Base-by-base conservation (phyloP, 1,140 invertebrate species). In the Zophobas morio region DNA sequence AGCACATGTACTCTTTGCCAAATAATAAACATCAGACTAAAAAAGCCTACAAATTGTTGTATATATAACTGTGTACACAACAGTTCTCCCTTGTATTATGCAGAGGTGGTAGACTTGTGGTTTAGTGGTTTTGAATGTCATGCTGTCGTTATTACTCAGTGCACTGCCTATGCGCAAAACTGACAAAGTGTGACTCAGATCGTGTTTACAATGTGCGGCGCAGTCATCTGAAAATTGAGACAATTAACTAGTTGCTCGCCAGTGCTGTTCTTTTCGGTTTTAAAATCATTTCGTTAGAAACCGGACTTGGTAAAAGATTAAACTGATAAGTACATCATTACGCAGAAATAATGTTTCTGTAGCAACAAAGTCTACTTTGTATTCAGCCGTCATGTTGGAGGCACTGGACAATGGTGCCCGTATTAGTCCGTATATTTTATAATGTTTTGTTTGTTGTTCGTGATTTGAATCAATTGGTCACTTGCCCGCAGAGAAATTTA, bases 381-480 rank as follows among this genome's bases (percentile, higher is more conserved):
- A 66, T 66, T 40, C 60, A 66, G 39, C 20, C 37, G 35, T 33
- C 60, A 40, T 1, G 3, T 6, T 39, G 37, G 8, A 42, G 60
- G 33, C 60, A 33, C 0, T 56, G 54, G 71, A 73, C 71, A 73
- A 73, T 73, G 71, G 49, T 73, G 70, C 47, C 71, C 71, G 54
- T 73, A 54, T 73, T 73, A 73, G 54, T 73, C 5, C 49, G 71
- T 73, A 56, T 54, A 73, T 73, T 73, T 72, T 73, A 66, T 73
- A 42, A 72, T 72, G 70, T 60, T 72, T 73, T 73, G 49, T 73
- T 73, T 73, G 54, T 73, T 6, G 71, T 73, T 40, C 71, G 71
- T 73, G 71, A 73, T 73, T 54, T 40, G 71, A 56, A 73, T 73
- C 71, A 37, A 73, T 56, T 73, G 47, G 71, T 73, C 71, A 73